Evolutionary conservation across 1,140 invertebrate species (phyloP).

Genomic region (Bombus haemorrhoidalis): DNA sequence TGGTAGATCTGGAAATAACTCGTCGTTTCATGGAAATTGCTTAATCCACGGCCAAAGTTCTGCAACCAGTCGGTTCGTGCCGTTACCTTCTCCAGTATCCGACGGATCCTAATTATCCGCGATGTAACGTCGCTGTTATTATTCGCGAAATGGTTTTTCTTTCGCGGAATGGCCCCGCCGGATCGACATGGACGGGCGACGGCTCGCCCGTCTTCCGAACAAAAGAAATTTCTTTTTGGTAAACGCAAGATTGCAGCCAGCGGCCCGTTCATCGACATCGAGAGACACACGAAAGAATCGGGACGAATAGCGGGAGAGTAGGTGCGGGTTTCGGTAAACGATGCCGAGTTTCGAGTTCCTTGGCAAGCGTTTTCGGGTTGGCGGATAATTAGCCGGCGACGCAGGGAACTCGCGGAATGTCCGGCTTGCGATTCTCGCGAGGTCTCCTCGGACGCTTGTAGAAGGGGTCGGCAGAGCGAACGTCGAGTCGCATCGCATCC

Average conservation of each 20-base stretch:
- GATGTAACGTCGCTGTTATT: conserved; percentile 54
- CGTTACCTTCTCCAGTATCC: conserved; percentile 39
- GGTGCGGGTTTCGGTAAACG: no score
- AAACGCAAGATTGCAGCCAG: no score
- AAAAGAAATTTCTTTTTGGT: no score
- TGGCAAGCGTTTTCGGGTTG: not conserved
- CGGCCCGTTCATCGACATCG: no score
- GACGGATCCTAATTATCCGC: conserved; percentile 44
- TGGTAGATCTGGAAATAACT: conserved; percentile 18
- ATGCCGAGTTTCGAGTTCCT: not conserved
- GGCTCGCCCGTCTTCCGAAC: no score
- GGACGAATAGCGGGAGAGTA: no score
- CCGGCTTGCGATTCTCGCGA: no score
- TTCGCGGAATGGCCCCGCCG: not conserved
- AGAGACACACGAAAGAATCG: no score
- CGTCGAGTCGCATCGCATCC: not conserved
- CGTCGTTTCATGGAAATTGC: conserved; percentile 23
- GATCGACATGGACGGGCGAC: no score
- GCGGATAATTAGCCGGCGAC: not conserved
- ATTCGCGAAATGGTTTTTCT: conserved; percentile 58
- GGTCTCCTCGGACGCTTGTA: not conserved
- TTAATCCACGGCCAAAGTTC: conserved; percentile 47
- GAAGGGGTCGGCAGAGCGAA: not conserved
- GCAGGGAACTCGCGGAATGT: not conserved
- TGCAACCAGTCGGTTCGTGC: conserved; percentile 30